Evolutionary conservation across 2,113 vertebrate species (phyloP), one percentile per base, ranked within the genome.

Genomic region (Callocephalon fimbriatum): DNA sequence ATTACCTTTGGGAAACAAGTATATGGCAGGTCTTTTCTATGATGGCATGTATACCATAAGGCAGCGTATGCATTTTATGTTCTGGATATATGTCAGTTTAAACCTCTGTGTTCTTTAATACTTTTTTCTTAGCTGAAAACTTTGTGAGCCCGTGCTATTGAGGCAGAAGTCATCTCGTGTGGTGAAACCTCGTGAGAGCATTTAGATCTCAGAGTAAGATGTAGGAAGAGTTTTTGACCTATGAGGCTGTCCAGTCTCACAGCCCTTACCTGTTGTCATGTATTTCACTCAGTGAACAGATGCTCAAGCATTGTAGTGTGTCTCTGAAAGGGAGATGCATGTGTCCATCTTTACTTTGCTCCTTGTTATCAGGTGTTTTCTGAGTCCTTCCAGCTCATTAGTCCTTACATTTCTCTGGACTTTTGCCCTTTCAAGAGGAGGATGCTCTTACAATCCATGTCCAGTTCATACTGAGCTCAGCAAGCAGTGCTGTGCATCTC

Each of bases 231-330:
- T 25, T 86, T 94, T 58, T 23, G 88, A 25, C 27, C 62, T 27
- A 10, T 8, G 61, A 63, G 31, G 50, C 2, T 1, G 31, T 26
- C 45, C 31, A 23, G 27, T 45, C 50, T 48, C 70, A 53, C 25
- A 42, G 7, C n/a, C 29, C 0, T 4, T 54, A 50, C 31, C 42
- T 47, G 4, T 32, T n/a, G 31, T 11, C 75, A 47, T 0, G 0
- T 32, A n/a, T 23, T 63, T 75, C 13, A 13, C 53, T 62, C 38
- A 12, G 17, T 68, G 50, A 51, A 56, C 67, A 23, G 42, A 21
- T 86, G 29, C 37, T 75, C 7, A 32, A 9, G 29, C 11, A 29
- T 9, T 0, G 0, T 4, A 62, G 16, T 7, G 8, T 74, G n/a
- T 32, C 42, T 66, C 56, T 37, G 51, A 72, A 81, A 12, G 5